These are phyloP conservation scores for Chorisops tibialis DNA, from an alignment of 2,888 invertebrate species.

Conservation along the genomic window DNA sequence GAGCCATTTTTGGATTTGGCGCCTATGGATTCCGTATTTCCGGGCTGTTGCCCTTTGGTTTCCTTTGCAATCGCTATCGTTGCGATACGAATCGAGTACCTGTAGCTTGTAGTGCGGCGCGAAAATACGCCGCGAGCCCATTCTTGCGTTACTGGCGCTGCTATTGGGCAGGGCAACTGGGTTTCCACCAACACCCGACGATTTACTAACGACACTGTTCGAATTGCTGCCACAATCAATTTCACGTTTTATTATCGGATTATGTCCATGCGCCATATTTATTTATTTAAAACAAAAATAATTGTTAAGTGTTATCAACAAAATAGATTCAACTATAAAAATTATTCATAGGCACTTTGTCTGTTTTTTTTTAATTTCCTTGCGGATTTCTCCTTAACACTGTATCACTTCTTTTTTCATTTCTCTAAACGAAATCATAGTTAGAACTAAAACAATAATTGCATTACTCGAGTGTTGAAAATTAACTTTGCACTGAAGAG, in stretches of 20 bases:
- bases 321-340: slow-evolving; percentile 14
- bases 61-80: slow-evolving; percentile 82
- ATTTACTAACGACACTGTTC: slow-evolving; percentile 19
- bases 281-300: slow-evolving; percentile 8
- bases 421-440: neutral
- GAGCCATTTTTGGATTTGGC: slow-evolving; percentile 90
- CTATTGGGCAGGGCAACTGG: slow-evolving; percentile 46
- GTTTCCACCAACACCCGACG: slow-evolving; percentile 36
- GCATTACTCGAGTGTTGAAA: neutral
- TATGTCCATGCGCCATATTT: slow-evolving; percentile 59
- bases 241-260: slow-evolving; percentile 54
- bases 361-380: no score
- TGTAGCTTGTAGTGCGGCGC: slow-evolving; percentile 85
- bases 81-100: slow-evolving; percentile 82
- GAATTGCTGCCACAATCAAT: slow-evolving; percentile 38
- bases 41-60: slow-evolving; percentile 87
- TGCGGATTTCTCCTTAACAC: neutral
- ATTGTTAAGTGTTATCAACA: slow-evolving; percentile 31
- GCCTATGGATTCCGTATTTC: slow-evolving; percentile 84
- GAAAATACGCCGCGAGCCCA: slow-evolving; percentile 83
- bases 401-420: neutral
- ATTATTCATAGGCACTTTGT: neutral
- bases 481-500: neutral
- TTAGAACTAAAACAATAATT: neutral
- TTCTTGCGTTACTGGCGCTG: slow-evolving; percentile 49